Evolutionary conservation across 2,113 vertebrate genomes (phyloP).

Genomic region (Trogon melanurus): DNA sequence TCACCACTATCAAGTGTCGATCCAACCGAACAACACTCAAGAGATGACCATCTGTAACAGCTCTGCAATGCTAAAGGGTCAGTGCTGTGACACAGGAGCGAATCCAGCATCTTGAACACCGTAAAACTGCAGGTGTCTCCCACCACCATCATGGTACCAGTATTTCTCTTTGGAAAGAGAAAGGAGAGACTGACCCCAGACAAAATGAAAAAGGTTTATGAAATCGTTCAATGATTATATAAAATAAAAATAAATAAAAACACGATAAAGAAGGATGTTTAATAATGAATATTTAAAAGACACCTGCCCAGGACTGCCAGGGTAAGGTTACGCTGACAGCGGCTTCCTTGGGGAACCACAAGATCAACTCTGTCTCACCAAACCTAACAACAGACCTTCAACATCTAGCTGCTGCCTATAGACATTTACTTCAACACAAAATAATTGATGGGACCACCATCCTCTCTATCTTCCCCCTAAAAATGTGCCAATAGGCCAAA

Average conservation of each 20-base stretch:
- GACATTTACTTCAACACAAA: rapidly evolving
- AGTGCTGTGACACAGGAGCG: neutral
- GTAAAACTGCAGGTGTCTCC: neutral
- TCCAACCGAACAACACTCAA: neutral
- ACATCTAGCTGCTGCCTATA: neutral
- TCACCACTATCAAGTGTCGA: neutral
- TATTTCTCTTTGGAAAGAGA: neutral
- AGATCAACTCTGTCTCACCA: neutral
- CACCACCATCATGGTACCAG: rapidly evolving
- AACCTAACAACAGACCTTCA: neutral
- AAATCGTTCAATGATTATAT: neutral
- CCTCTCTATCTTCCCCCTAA: neutral
- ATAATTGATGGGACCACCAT: neutral
- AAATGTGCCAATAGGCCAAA: neutral
- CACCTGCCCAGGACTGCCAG: rapidly evolving
- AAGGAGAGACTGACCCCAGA: neutral
- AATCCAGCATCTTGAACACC: neutral
- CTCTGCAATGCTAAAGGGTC: neutral
- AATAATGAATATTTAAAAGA: neutral
- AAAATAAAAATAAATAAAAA: neutral
- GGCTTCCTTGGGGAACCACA: neutral
- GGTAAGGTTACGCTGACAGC: neutral
- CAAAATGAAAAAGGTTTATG: neutral
- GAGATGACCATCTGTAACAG: neutral
- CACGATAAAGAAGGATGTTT: neutral